Conservation (phyloP, 2,888 invertebrate species). For the Tetragonula carbonaria region DNA sequence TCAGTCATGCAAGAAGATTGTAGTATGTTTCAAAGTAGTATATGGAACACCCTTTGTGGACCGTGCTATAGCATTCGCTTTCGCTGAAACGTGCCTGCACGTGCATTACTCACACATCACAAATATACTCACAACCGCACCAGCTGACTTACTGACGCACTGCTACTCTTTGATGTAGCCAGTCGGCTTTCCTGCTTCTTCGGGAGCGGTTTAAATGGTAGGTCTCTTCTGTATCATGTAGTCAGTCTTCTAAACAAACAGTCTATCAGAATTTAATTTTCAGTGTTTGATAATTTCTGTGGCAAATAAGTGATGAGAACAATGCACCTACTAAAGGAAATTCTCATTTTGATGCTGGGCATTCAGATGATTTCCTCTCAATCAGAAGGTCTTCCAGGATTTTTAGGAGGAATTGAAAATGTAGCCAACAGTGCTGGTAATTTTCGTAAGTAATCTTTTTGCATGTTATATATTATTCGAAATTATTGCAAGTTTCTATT, state of each 20-base stretch:
- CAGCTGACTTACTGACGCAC: conserved; percentile 39
- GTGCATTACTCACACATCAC: conserved; percentile 21
- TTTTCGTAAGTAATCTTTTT: conserved; percentile 72
- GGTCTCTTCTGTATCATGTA: not conserved
- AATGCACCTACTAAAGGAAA: not conserved
- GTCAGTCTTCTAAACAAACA: not conserved
- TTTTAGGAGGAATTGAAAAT: conserved; percentile 78
- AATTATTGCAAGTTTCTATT: not conserved
- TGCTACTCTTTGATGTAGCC: conserved; percentile 73
- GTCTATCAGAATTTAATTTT: not conserved
- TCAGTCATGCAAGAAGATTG: not conserved
- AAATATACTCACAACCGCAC: not conserved
- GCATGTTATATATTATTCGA: not conserved
- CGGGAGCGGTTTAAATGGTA: conserved; percentile 63
- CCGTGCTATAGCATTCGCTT: conserved; percentile 54
- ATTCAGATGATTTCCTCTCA: conserved; percentile 28
- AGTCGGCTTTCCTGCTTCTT: conserved; percentile 74
- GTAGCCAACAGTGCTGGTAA: conserved; percentile 77
- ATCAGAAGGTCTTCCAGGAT: conserved; percentile 58
- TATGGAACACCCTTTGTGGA: conserved; percentile 9
- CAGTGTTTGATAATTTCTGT: not conserved
- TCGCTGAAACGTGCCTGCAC: conserved; percentile 53
- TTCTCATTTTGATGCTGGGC: conserved; percentile 1
- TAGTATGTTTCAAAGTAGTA: not conserved
- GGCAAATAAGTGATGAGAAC: not conserved